phyloP scores from a whole-genome alignment of 1,140 invertebrate species.

The Calosoma granatense region DNA sequence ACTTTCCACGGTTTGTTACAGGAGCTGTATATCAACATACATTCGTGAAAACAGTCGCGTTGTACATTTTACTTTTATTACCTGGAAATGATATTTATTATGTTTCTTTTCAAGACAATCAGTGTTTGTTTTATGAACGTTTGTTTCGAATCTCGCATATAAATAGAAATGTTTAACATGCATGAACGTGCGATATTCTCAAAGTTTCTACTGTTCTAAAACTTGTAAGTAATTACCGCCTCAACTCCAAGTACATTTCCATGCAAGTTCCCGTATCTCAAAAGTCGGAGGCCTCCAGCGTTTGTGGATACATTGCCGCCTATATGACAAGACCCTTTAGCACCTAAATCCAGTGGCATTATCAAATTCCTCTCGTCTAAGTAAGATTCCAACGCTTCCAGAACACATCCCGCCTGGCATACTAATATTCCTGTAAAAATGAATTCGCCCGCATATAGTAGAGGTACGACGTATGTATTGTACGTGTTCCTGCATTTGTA shows the following conservation, averaged over 20 bases:
- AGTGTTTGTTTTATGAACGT: too few species aligned
- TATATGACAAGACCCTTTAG: slow-evolving; percentile 94
- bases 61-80: too few species aligned
- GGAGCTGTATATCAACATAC: too few species aligned
- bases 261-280: slow-evolving; percentile 93
- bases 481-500: not conserved
- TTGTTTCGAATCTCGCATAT: too few species aligned
- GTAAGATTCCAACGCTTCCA: slow-evolving; percentile 76
- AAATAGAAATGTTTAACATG: too few species aligned
- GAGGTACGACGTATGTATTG: not conserved
- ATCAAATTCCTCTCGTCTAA: slow-evolving; percentile 64
- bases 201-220: too few species aligned
- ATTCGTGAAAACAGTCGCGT: too few species aligned
- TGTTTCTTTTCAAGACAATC: too few species aligned
- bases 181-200: too few species aligned
- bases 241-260: slow-evolving; percentile 87
- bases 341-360: slow-evolving; percentile 93
- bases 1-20: too few species aligned
- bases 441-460: not conserved
- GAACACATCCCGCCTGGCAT: slow-evolving; percentile 86
- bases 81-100: too few species aligned
- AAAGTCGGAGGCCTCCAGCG: slow-evolving; percentile 85
- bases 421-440: slow-evolving; percentile 58
- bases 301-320: slow-evolving; percentile 96
- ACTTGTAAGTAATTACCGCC: too few species aligned